Evolutionary conservation across 2,888 invertebrate species (phyloP).

Genomic region (Shargacucullia verbasci): DNA sequence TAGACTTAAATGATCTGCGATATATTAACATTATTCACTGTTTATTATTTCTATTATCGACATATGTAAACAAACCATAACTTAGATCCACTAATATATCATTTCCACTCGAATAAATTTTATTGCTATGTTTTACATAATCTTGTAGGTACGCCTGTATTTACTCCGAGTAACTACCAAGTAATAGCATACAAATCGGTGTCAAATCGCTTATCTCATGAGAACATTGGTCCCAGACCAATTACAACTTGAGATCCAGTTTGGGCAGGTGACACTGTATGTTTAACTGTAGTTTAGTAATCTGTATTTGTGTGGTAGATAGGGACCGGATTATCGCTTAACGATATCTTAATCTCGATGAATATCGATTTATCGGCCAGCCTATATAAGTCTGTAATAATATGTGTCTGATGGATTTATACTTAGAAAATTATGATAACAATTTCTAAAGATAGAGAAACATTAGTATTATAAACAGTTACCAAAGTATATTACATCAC

Average conservation of each 20-base stretch:
- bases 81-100: slow-evolving; percentile 10
- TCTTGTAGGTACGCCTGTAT: slow-evolving; percentile 7
- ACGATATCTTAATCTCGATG: too few relatives aligned
- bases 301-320: background rate
- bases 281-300: slow-evolving; percentile 13
- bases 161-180: slow-evolving; percentile 21
- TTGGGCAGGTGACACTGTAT: slow-evolving; percentile 17
- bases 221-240: slow-evolving; percentile 52
- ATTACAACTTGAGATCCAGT: slow-evolving; percentile 57
- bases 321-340: background rate
- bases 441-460: too few relatives aligned
- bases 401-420: too few relatives aligned
- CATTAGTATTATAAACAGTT: too few relatives aligned
- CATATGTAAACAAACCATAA: slow-evolving; percentile 4
- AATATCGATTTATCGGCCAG: too few relatives aligned
- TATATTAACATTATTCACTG: too few relatives aligned
- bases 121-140: slow-evolving; percentile 28
- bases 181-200: slow-evolving; percentile 40
- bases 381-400: too few relatives aligned
- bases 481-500: too few relatives aligned
- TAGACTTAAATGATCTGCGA: too few relatives aligned
- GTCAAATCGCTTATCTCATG: slow-evolving; percentile 52
- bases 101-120: slow-evolving; percentile 16
- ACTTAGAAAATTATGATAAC: too few relatives aligned
- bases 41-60: too few relatives aligned